A percentile compares a stretch with the other conserved stretches of the same genome.
Conservation (phyloP, 2,113 vertebrate species). For the Pipa parva region DNA sequence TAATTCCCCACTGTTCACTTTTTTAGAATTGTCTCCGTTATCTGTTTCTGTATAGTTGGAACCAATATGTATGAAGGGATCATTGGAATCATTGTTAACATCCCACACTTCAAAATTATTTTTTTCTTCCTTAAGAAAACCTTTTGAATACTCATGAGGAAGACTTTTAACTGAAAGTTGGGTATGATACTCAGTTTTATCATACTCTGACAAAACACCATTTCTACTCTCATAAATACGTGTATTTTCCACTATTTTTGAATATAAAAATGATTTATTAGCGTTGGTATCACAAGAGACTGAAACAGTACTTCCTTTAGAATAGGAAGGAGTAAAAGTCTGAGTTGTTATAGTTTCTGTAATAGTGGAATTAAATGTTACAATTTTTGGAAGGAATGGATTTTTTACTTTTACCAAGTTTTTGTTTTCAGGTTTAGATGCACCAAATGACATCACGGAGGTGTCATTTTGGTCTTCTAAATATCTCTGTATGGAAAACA, state of each 20-base stretch:
- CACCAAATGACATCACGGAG: neutral
- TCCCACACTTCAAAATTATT: slow-evolving; percentile 42
- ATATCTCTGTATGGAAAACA: slow-evolving; percentile 11
- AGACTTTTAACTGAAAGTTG: slow-evolving; percentile 67
- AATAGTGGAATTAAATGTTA: neutral
- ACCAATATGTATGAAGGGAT: neutral
- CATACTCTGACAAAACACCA: slow-evolving; percentile 65
- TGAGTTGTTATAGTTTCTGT: no score
- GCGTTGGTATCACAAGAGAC: neutral
- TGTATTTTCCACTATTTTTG: slow-evolving; percentile 43
- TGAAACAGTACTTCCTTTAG: no score
- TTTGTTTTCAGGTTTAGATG: slow-evolving; percentile 26
- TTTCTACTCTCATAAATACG: slow-evolving; percentile 65
- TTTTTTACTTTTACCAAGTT: slow-evolving; percentile 11
- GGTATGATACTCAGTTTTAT: slow-evolving; percentile 65
- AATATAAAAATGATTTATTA: slow-evolving; percentile 25
- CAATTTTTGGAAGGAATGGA: no score
- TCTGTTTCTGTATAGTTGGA: slow-evolving; percentile 14
- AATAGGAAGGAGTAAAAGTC: no score
- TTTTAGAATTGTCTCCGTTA: slow-evolving; percentile 16
- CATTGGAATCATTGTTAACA: slow-evolving; percentile 1
- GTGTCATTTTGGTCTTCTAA: neutral
- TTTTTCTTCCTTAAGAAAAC: slow-evolving; percentile 51
- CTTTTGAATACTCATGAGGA: slow-evolving; percentile 60
- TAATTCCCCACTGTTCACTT: slow-evolving; percentile 26